A percentile compares a stretch with the other conserved stretches of the same genome.
phyloP scores from a whole-genome alignment of 1,140 invertebrate species.

The Melanaphis sacchari region DNA sequence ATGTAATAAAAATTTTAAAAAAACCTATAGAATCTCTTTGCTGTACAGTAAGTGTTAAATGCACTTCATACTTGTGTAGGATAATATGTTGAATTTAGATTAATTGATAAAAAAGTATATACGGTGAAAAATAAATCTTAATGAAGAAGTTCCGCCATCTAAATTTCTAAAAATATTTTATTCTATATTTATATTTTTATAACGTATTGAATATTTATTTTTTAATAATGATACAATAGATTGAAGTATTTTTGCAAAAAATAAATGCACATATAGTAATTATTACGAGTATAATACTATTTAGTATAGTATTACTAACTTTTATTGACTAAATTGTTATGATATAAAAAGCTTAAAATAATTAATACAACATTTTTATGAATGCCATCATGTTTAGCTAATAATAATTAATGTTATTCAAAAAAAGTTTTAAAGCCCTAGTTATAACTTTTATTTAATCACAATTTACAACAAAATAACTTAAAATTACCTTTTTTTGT shows the following conservation, averaged over 20 bases:
- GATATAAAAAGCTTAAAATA: too few relatives aligned
- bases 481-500: too few relatives aligned
- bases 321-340: too few relatives aligned
- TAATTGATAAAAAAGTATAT: not conserved
- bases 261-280: too few relatives aligned
- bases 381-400: too few relatives aligned
- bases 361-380: too few relatives aligned
- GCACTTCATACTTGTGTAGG: not conserved
- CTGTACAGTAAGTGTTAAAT: not conserved
- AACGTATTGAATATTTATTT: not conserved
- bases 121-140: not conserved
- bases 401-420: too few relatives aligned
- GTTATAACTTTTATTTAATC: too few relatives aligned
- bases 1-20: not conserved
- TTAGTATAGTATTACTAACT: too few relatives aligned
- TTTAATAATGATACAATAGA: not conserved
- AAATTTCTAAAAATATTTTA: not conserved
- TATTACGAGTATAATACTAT: too few relatives aligned
- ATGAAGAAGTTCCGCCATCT: not conserved
- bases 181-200: not conserved
- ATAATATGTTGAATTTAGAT: not conserved
- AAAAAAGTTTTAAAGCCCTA: too few relatives aligned
- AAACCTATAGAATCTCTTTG: not conserved
- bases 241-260: not conserved
- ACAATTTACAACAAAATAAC: too few relatives aligned